These are phyloP conservation scores for Chrysolina oricalcia DNA, from an alignment of 2,888 invertebrate genomes.

Conservation along the genomic window DNA sequence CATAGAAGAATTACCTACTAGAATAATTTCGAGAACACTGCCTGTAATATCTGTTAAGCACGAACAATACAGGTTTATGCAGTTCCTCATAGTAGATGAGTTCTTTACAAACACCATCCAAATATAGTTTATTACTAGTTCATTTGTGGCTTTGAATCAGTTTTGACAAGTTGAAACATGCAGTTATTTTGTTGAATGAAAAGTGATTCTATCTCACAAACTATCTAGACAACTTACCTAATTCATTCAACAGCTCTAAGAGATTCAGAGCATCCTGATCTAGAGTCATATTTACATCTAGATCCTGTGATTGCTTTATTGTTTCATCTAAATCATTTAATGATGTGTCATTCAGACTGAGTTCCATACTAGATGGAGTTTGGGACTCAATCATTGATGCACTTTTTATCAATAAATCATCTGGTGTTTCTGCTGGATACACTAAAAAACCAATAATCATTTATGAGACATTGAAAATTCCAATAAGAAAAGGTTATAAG, in stretches of 20 bases:
- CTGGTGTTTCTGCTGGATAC: constrained; percentile 78
- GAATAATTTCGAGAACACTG: no score
- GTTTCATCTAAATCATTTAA: constrained; percentile 41
- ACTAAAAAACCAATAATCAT: constrained; percentile 60
- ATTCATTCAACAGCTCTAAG: constrained; percentile 41
- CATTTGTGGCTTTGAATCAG: no score
- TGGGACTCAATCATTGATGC: constrained; percentile 70
- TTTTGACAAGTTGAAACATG: no score
- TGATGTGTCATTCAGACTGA: constrained; percentile 55
- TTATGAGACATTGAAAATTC: not conserved
- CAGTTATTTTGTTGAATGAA: no score
- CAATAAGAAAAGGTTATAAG: not conserved
- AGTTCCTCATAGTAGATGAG: no score
- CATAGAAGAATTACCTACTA: no score
- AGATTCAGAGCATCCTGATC: constrained; percentile 43
- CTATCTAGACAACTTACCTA: constrained; percentile 30
- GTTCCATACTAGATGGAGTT: constrained; percentile 59
- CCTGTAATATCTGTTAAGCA: no score
- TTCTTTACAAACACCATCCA: no score
- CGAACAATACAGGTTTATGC: no score
- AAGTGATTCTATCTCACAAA: no score
- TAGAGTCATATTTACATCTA: constrained; percentile 36
- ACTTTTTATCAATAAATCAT: constrained; percentile 73
- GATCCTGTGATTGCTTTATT: constrained; percentile 6
- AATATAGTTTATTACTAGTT: no score